Base-by-base conservation (phyloP, 1,140 invertebrate species). In the Drosophila guanche region DNA sequence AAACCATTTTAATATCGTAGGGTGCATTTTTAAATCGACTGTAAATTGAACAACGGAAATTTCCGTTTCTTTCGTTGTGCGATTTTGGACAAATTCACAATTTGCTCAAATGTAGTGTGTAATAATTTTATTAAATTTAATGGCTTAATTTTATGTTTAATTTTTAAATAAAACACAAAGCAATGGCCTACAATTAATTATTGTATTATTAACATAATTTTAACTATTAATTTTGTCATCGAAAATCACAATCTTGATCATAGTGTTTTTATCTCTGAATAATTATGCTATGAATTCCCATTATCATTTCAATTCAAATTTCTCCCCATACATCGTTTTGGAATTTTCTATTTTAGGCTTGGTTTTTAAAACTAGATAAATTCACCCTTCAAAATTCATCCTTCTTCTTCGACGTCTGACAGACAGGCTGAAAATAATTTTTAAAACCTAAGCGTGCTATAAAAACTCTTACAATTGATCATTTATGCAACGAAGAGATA, bases 281-380 rank as follows among this genome's bases (percentile, higher is more conserved):
- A 74, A 76, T 45, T 63, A 69, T 63, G 70, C 51, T 74, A 76
- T 74, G 70, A 72, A 45, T 23, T 27, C 27, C 27, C 27, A 29
- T 29, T 2, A 40, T 41, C 29, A 25, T 68, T 51, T 53, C 23
- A 42, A 27, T 51, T 16, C 10, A 4, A 37, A 37, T 12, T 37
- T 37, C 33, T 3, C 3, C 33, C 33, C 33, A 37, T 12, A 37
- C 12, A 54, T 58, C 16, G 37, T 45, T 73, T 70, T 53, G 67
- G 80, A 79, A 85, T 85, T 85, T 85, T 85, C 80, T 69, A 76
- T 85, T 85, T 85, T 85, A 85, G 72, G 80, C 80, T 69, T 66
- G 45, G 68, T 69, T 79, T 79, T 85, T 85, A 76, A 85, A 84
- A 79, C 51, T 79, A 76, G 80, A 73, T 42, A 79, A 85, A 85